These are phyloP conservation scores for Drosophila prosaltans DNA, from an alignment of 1,140 invertebrate species.

Conservation along the genomic window DNA sequence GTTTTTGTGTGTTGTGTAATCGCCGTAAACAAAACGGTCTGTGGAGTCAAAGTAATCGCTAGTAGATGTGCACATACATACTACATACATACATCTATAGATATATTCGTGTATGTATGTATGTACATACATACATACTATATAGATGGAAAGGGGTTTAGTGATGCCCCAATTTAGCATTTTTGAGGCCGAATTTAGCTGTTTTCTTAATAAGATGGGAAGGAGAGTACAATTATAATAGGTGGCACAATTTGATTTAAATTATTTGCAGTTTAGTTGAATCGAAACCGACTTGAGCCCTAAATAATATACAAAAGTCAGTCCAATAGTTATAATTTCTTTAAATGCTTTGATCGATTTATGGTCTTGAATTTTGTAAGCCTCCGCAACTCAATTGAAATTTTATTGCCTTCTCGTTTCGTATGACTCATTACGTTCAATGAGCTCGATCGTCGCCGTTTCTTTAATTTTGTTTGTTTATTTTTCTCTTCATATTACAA, in stretches of 20 bases:
- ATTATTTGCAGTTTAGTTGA: no score
- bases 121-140: neutral
- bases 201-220: neutral
- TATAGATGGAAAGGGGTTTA: constrained; percentile 16
- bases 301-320: no score
- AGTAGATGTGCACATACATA: constrained; percentile 38
- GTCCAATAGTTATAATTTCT: no score
- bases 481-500: constrained; percentile 23
- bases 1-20: constrained; percentile 64
- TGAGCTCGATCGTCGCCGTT: neutral
- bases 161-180: constrained; percentile 35
- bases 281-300: no score
- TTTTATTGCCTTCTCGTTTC: neutral
- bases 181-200: constrained; percentile 7
- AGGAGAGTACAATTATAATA: no score
- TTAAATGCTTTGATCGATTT: no score
- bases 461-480: constrained; percentile 10
- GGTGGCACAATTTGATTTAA: no score
- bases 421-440: neutral
- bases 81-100: neutral
- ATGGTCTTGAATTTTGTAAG: no score
- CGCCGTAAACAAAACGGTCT: constrained; percentile 60
- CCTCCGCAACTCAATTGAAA: no score
- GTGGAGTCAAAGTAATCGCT: constrained; percentile 43
- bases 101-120: neutral